Percentiles rank a stretch among this genome's conserved stretches.
phyloP scores from a whole-genome alignment of 2,888 invertebrate genomes.

The Dichetophora obliterata region DNA sequence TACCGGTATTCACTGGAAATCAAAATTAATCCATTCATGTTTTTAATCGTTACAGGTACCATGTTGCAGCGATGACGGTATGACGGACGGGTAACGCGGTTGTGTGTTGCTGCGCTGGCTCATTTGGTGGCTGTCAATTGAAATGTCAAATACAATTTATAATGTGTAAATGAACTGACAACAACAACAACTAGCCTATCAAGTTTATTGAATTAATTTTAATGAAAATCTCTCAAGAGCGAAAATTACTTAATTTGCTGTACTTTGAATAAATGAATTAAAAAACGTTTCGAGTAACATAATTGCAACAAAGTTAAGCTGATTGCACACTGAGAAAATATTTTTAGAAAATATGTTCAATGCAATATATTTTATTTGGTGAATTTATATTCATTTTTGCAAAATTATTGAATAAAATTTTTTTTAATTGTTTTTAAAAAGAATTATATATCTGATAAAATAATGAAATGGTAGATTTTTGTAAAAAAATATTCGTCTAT shows the following conservation, averaged over 20 bases:
- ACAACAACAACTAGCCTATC: constrained; percentile 46
- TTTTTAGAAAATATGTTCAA: too few species aligned
- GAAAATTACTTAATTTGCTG: background rate
- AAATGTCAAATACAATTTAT: constrained; percentile 65
- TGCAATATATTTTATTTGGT: too few species aligned
- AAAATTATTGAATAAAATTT: too few species aligned
- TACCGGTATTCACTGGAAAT: constrained; percentile 32
- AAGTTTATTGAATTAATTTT: constrained; percentile 55
- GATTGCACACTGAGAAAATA: background rate
- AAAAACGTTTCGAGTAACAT: constrained; percentile 5
- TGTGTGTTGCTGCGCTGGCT: constrained; percentile 43
- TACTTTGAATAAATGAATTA: constrained; percentile 20
- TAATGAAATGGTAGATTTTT: too few species aligned
- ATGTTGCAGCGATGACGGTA: background rate
- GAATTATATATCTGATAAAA: too few species aligned
- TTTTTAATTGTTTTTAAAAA: too few species aligned
- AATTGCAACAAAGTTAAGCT: background rate
- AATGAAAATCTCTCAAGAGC: constrained; percentile 41
- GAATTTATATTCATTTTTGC: too few species aligned
- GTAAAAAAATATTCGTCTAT: too few species aligned
- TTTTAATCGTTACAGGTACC: constrained; percentile 14
- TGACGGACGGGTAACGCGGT: background rate
- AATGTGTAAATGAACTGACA: constrained; percentile 52
- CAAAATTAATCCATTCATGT: constrained; percentile 17
- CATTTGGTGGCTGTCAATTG: constrained; percentile 64